Evolutionary conservation across 2,888 invertebrate genomes (phyloP), one percentile per base, ranked within the genome.

Genomic region (Watsonalla binaria): DNA sequence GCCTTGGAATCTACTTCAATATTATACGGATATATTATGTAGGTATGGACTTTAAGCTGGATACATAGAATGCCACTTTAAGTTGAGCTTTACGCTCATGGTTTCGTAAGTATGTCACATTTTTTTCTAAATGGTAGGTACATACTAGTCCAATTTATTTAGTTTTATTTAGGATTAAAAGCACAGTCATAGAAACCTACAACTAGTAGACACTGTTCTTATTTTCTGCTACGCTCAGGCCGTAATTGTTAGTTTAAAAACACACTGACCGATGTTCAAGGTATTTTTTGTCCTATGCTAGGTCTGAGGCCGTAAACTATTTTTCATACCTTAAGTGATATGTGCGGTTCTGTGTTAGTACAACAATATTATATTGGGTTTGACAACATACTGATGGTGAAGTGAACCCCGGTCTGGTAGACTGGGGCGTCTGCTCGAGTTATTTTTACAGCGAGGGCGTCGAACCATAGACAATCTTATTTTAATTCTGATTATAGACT

Each of bases 1-100:
- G 74, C 68, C 66, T 74, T 68, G 76, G 49, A 76, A 77, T 74
- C 78, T 77, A 79, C 78, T 65, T 65, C 74, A 72, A 76, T 75
- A 76, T 70, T 59, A 60, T 63, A 59, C 52, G 59, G 67, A 14
- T 37, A 49, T 37, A 57, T 42, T 11, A 42, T 11, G 42, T 11
- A 42, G 42, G 11, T 42, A 42, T 11, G 11, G 61, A 61, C 49
- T n/a, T 45, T 47, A n/a, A 51, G 37, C 47, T 47, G 54, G 34
- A 45, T 49, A 49, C 49, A 49, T 37, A 49, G 39, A 49, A 49
- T 49, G 37, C 37, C 49, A 49, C 49, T 49, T 49, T 49, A 49
- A 37, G 39, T 37, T 49, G 13, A 11, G 11, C 0, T 11, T 42
- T 42, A 42, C 11, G 11, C 5, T 11, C 42, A 11, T 11, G 42